phyloP scores from a whole-genome alignment of 2,888 invertebrate species.

The Eueremaeus valkanovi region DNA sequence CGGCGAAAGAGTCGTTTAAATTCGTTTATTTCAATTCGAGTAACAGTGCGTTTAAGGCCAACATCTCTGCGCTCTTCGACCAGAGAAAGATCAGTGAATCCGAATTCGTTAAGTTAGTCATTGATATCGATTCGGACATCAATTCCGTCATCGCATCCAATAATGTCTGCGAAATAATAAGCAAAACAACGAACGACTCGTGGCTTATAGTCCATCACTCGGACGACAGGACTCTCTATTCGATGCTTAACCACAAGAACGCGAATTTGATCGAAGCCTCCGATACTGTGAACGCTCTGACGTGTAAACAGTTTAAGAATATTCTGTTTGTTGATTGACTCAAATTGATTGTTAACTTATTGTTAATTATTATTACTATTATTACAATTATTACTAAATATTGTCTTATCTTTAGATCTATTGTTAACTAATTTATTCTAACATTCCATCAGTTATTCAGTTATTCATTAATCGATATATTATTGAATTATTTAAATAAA shows the following conservation, averaged over 20 bases:
- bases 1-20: constrained; percentile 38
- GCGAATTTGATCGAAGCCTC: constrained; percentile 42
- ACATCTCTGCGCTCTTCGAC: constrained; percentile 37
- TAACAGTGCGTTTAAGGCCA: constrained; percentile 37
- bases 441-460: too few species aligned
- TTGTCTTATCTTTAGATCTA: too few species aligned
- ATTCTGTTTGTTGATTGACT: constrained; percentile 37
- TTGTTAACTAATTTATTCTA: too few species aligned
- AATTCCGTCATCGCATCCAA: background rate
- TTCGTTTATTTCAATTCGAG: constrained; percentile 38
- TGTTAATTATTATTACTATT: constrained; percentile 2
- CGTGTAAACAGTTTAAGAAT: constrained; percentile 40
- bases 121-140: constrained; percentile 42
- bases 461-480: too few species aligned
- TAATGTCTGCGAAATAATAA: constrained; percentile 41
- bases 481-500: too few species aligned
- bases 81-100: constrained; percentile 39
- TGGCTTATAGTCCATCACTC: constrained; percentile 39
- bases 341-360: background rate
- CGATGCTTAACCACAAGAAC: constrained; percentile 41
- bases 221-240: constrained; percentile 37
- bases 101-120: constrained; percentile 40
- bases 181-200: constrained; percentile 41
- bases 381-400: too few species aligned
- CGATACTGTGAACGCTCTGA: constrained; percentile 37